Evolutionary conservation across 2,888 invertebrate species (phyloP).

Genomic region (Tetragonisca angustula): DNA sequence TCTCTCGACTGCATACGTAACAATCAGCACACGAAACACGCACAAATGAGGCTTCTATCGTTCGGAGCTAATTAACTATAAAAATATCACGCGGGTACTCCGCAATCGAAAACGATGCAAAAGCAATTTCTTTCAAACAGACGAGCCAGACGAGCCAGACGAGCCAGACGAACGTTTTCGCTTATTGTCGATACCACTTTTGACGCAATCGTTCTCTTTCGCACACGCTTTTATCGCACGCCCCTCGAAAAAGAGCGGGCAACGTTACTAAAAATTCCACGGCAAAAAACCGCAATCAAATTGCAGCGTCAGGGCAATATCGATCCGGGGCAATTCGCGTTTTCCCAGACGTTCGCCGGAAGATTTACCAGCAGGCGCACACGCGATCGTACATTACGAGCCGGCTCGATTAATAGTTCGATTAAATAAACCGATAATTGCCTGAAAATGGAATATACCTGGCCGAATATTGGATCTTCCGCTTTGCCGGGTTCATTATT

Average conservation of each 20-base stretch:
- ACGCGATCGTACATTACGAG: constrained; percentile 58
- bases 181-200: too few species aligned
- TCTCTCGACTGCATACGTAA: too few species aligned
- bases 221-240: too few species aligned
- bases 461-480: constrained; percentile 70
- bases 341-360: constrained; percentile 63
- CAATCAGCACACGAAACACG: too few species aligned
- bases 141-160: too few species aligned
- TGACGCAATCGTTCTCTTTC: too few species aligned
- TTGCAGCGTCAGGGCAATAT: constrained; percentile 21
- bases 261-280: neutral
- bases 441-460: constrained; percentile 76
- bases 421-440: constrained; percentile 82
- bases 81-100: too few species aligned
- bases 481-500: constrained; percentile 72
- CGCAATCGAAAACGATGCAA: too few species aligned
- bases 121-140: too few species aligned
- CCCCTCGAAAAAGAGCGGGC: neutral
- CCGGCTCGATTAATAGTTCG: constrained; percentile 78
- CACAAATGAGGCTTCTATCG: too few species aligned
- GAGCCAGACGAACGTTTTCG: too few species aligned
- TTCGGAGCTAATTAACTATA: too few species aligned
- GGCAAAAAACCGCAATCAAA: neutral
- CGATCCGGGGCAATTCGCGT: constrained; percentile 44
- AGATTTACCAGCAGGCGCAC: constrained; percentile 63